These are phyloP conservation scores for Cheilinus undulatus DNA, from an alignment of 2,113 vertebrate species.

Conservation along the genomic window DNA sequence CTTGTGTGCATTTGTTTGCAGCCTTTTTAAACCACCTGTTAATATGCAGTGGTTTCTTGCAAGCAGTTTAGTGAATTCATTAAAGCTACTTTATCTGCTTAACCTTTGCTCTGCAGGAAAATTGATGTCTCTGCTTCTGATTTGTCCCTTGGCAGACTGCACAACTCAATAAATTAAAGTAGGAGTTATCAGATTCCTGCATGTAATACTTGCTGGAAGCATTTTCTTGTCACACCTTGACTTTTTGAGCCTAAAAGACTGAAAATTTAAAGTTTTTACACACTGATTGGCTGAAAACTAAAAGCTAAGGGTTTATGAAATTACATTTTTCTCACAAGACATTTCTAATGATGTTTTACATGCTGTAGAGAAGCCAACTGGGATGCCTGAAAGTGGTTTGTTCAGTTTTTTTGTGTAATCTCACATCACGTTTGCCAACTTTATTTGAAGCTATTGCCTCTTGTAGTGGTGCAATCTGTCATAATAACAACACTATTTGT, in stretches of 20 bases:
- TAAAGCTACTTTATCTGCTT: conserved; percentile 2
- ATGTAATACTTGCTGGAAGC: not conserved
- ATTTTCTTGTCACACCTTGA: conserved; percentile 23
- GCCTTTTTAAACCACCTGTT: not conserved
- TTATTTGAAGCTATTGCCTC: no score
- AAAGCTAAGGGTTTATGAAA: no score
- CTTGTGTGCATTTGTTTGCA: not conserved
- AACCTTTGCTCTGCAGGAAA: conserved; percentile 23
- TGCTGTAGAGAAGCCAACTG: no score
- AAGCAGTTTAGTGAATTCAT: conserved; percentile 2
- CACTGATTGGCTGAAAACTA: no score
- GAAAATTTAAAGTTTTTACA: not conserved
- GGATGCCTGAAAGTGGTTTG: no score
- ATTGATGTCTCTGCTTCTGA: conserved; percentile 15
- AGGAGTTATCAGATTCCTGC: not conserved
- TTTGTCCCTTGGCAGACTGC: not conserved
- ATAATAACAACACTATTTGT: no score
- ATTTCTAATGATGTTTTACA: no score
- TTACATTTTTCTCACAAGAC: no score
- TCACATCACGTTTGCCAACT: no score
- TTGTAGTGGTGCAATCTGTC: no score
- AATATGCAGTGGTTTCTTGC: not conserved
- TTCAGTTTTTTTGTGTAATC: no score
- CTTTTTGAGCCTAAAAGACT: not conserved
- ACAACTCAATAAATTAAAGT: conserved; percentile 25